Base-by-base conservation (phyloP, 2,888 invertebrate genomes). In the Mythimna impura region DNA sequence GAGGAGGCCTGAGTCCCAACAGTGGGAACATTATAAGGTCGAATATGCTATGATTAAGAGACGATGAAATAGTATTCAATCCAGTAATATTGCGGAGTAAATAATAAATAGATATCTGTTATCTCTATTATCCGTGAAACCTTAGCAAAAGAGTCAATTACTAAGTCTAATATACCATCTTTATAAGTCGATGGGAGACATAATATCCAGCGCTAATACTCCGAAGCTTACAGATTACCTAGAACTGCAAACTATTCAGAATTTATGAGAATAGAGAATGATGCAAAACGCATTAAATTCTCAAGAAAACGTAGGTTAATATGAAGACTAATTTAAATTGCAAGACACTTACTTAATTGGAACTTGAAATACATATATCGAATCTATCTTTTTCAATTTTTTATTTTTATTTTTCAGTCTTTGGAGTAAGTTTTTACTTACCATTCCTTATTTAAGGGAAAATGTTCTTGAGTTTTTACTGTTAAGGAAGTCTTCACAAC, bases 221-320 rank as follows among this genome's bases (percentile, higher is more conserved):
- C 20, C 9, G 68, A 62, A 80, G 69, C 62, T 62, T 25, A 65
- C 9, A 25, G 43, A 57, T 2, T 63, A 66, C 40, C n/a, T 30
- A 67, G 64, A 55, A 64, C 8, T 12, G 14, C 30, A 17, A 22
- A 47, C 66, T 55, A 47, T 55, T 57, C 4, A 67, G 4, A 62
- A 43, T 50, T 47, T 61, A 25, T 43, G 36, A 36, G n/a, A 20
- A 63, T 68, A 57, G 30, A 8, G 47, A 57, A 54, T 70, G 67
- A 81, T 62, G 65, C 17, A 58, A 47, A 62, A 25, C 1, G 52
- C 25, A 63, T 43, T 8, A 0, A n/a, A 43, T 55, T 55, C 30
- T 43, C 22, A 66, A 66, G 65, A 25, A 55, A 17, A 34, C 22
- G 52, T n/a, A 30, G 5, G 9, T 17, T 43, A 1, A 34, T 8